phyloP scores from a whole-genome alignment of 2,797 vertebrate genomes.

The Pseudochromis fuscus region DNA sequence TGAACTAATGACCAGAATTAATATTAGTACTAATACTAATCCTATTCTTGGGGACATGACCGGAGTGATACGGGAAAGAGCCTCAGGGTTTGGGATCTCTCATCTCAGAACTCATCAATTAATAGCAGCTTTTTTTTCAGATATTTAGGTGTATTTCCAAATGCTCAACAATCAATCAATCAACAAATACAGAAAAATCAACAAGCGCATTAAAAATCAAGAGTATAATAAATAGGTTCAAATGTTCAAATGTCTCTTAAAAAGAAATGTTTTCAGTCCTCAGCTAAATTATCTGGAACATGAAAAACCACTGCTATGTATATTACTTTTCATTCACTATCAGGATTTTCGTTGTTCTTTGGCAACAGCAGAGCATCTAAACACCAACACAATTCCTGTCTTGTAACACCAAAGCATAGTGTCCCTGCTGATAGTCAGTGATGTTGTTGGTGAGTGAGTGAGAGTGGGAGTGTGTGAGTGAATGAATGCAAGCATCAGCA shows the following conservation, averaged over 20 bases:
- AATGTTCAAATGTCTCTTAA: no score
- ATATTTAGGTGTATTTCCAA: background rate
- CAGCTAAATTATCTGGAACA: background rate
- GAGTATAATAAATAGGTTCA: no score
- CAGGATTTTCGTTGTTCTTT: slow-evolving; percentile 1
- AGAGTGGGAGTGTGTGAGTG: slow-evolving; percentile 29
- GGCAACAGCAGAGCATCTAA: background rate
- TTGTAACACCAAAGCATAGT: slow-evolving; percentile 9
- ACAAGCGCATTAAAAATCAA: no score
- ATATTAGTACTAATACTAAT: no score
- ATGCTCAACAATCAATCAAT: no score
- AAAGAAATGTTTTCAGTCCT: no score
- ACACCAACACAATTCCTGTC: slow-evolving; percentile 22
- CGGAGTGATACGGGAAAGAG: background rate
- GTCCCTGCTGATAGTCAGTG: slow-evolving; percentile 22
- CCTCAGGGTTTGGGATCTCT: background rate
- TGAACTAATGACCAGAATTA: background rate
- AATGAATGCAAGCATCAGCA: slow-evolving; percentile 34
- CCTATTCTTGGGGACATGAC: background rate
- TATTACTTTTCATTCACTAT: background rate
- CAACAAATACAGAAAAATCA: no score
- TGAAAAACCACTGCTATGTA: background rate
- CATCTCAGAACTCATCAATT: background rate
- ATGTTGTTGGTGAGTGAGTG: slow-evolving; percentile 37
- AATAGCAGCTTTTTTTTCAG: background rate